Percentiles rank a stretch among this genome's conserved stretches.
Evolutionary conservation across 2,113 vertebrate species (phyloP).

Genomic region (Gallinago paraguaiae): DNA sequence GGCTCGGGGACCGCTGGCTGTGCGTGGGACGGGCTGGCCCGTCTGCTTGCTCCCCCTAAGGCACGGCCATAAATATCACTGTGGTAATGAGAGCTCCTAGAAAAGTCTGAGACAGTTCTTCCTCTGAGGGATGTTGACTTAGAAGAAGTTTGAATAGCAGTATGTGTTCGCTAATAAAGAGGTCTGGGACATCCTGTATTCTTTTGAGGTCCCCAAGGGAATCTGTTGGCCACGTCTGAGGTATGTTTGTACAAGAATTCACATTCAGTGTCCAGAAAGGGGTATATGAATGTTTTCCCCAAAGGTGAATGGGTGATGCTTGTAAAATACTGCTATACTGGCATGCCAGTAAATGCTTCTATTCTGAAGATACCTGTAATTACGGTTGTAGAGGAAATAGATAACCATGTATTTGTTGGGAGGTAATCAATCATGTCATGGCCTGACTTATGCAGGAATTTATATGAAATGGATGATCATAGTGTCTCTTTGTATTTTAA

Average conservation of each 20-base stretch:
- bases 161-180: background rate
- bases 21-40: background rate
- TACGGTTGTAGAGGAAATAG: background rate
- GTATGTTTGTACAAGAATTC: background rate
- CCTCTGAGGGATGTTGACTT: background rate
- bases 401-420: background rate
- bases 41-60: background rate
- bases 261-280: background rate
- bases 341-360: background rate
- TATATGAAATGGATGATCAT: background rate
- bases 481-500: background rate
- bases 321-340: background rate
- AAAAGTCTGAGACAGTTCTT: background rate
- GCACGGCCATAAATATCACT: background rate
- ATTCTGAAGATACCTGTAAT: background rate
- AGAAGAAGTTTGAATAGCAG: background rate
- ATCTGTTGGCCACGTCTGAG: background rate
- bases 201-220: background rate
- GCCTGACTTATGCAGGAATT: background rate
- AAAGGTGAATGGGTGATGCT: background rate
- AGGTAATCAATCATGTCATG: background rate
- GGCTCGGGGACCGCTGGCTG: background rate
- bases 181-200: background rate
- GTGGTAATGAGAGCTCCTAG: background rate
- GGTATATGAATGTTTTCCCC: background rate